Evolutionary conservation across 2,888 invertebrate species (phyloP), one percentile per base, ranked within the genome.

Genomic region (Cordilura impudica): DNA sequence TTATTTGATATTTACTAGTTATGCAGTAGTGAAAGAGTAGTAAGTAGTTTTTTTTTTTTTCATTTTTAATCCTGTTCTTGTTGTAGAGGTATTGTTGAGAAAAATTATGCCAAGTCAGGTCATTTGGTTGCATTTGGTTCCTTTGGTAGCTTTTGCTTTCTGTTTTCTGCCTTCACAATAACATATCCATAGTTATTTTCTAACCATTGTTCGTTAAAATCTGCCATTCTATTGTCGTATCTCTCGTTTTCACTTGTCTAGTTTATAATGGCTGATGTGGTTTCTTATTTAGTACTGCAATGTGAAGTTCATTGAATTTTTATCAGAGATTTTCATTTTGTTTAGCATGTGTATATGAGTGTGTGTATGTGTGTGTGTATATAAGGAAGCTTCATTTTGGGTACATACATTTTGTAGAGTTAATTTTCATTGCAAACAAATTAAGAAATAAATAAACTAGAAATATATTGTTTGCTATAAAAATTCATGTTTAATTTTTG

Each of bases 301-400:
- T 76, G 47, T 56, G 43, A 58, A 63, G 56, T 76, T 69, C 56
- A 75, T 63, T 70, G 69, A 56, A 63, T 56, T 75, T 56, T 75
- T 70, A 75, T 70, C 75, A 63, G 56, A 75, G 61, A 70, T 70
- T 75, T 56, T 70, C 54, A 75, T 75, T 75, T 63, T 75, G 45
- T 63, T 56, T 69, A 21, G 19, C 53, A 71, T 51, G 47, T 18
- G 19, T 29, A 16, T 70, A 39, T 39, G 35, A 6, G 21, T 45
- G 4, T 47, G 7, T 51, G 43, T 19, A 5, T 39, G 61, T 72
- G 10, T 56, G 39, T 35, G 56, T 45, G 43, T 12, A 31, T 35
- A 4, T 7, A 29, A 31, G 12, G 12, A 21, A 23, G 21, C 10
- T 53, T 21, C 26, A 19, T n/a, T 23, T 26, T 58, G 21, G 1